phyloP scores from a whole-genome alignment of 2,888 invertebrate genomes.

The Dusona sp. region DNA sequence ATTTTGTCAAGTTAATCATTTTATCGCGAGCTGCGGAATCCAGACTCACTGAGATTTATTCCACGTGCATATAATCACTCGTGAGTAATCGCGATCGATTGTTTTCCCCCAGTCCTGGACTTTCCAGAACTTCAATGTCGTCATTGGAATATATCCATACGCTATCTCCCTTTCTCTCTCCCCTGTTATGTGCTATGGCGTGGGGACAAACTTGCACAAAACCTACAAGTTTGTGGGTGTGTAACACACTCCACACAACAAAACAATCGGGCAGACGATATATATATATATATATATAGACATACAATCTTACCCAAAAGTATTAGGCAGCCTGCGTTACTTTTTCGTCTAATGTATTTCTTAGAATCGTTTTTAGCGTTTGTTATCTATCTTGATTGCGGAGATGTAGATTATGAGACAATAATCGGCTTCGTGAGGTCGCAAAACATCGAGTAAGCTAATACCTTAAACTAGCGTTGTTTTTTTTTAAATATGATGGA shows the following conservation, averaged over 20 bases:
- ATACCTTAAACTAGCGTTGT: neutral
- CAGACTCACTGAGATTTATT: constrained; percentile 22
- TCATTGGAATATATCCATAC: constrained; percentile 38
- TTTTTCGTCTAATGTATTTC: neutral
- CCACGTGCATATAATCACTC: constrained; percentile 40
- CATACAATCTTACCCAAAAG: neutral
- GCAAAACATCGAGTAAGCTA: too few species aligned
- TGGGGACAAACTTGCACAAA: constrained; percentile 6
- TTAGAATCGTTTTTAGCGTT: neutral
- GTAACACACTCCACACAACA: neutral
- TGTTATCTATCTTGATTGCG: neutral
- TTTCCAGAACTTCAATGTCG: constrained; percentile 51
- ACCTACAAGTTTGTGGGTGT: neutral
- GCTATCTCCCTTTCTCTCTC: constrained; percentile 24
- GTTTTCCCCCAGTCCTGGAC: constrained; percentile 41
- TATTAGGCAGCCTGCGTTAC: neutral
- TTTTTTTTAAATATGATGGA: neutral
- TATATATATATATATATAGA: neutral
- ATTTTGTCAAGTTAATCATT: neutral
- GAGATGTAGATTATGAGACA: neutral
- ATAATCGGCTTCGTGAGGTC: neutral
- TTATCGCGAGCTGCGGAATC: constrained; percentile 30
- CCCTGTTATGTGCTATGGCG: neutral
- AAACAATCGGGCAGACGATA: neutral
- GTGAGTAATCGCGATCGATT: constrained; percentile 57